Evolutionary conservation across 2,797 vertebrate species (phyloP).

Genomic region (Oreochromis grahami): DNA sequence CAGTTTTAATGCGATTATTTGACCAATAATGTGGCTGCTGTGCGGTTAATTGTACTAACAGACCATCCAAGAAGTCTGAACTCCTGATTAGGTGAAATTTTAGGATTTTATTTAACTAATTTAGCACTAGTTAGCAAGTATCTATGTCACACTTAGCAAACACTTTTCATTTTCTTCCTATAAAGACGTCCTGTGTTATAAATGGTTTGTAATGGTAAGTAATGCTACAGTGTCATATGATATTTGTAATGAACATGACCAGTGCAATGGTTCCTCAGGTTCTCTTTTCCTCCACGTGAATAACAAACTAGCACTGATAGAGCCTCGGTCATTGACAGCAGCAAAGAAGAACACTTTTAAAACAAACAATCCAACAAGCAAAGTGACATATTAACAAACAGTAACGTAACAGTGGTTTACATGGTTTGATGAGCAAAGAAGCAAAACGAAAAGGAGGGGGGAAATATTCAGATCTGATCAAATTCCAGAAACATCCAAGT

Average conservation of each 20-base stretch:
- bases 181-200: not conserved
- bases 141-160: not conserved
- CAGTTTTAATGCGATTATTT: not conserved
- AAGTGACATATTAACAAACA: conserved; percentile 29
- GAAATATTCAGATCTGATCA: not conserved
- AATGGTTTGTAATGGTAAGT: not conserved
- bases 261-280: not conserved
- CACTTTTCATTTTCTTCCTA: not conserved
- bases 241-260: not conserved
- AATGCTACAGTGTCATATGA: not conserved
- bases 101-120: not conserved
- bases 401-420: not conserved
- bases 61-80: not conserved
- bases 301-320: not conserved
- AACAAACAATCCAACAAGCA: not conserved
- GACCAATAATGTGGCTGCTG: not conserved
- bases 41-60: not conserved
- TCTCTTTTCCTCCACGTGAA: not conserved
- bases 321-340: conserved; percentile 48
- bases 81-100: not conserved
- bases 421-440: not conserved
- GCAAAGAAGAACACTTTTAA: not conserved
- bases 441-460: not conserved
- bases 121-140: not conserved
- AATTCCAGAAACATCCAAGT: not conserved